Base-by-base conservation (phyloP, 1,140 invertebrate species). In the Drosophila burlai region DNA sequence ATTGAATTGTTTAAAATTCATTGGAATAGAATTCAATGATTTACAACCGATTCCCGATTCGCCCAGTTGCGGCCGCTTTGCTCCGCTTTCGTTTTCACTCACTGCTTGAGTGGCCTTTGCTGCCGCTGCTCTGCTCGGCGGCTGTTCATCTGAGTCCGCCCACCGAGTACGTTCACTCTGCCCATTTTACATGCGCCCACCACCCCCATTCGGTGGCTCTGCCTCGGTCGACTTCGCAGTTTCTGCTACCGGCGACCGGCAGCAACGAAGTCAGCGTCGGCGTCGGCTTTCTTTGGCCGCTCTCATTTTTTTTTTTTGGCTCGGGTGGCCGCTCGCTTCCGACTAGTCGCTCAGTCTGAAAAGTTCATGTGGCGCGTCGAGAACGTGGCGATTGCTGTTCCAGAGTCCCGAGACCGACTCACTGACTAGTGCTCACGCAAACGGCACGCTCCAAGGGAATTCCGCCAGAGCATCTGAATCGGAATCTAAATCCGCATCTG, bases 281-380 rank as follows among this genome's bases (percentile, higher is more conserved):
- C 49, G 65, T 61, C 73, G 80, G 54, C 74, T 83, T 68, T 79
- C 80, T 74, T 69, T 52, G 66, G 67, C 31, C 47, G 38, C 65
- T 67, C 76, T 79, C 76, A 59, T 49, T 75, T 47, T 61, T 26
- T 26, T 54, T 54, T 74, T 47, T 75, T 46, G 52, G 83, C 64
- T 79, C 71, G 73, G 83, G 55, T 76, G 36, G 67, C 21, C 55
- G 57, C 54, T 62, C 43, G 77, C 68, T 81, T 66, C 58, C 77
- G 64, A 78, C 47, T 50, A 52, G 76, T 72, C 67, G 66, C 62
- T 89, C 85, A 89, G 84, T 89, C 78, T 78, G 73, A 80, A 86
- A 86, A 89, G 84, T 89, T 87, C 80, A 87, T 83, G 76, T 73
- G 81, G 64, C 84, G 84, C 66, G 85, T 79, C 75, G 76, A 89